These are phyloP conservation scores for Tetramorium simillimum DNA, from an alignment of 1,140 invertebrate genomes.

Conservation along the genomic window DNA sequence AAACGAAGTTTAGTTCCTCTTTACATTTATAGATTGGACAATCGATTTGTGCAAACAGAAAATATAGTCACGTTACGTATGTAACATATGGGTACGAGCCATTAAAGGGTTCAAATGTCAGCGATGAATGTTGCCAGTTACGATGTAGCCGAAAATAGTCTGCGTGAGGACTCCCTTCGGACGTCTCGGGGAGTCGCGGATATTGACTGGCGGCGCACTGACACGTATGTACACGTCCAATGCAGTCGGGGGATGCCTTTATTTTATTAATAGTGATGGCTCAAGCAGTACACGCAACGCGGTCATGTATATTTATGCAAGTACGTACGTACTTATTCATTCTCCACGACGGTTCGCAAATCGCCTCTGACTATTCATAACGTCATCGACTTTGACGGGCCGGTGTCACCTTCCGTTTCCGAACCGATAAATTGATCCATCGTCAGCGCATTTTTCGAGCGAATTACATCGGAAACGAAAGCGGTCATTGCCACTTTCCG, in stretches of 20 bases:
- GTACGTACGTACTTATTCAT: slow-evolving; percentile 77
- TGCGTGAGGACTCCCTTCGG: slow-evolving; percentile 18
- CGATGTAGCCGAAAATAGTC: slow-evolving; percentile 41
- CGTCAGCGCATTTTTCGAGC: neutral
- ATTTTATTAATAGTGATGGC: slow-evolving; percentile 83
- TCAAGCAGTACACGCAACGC: slow-evolving; percentile 72
- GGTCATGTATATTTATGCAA: slow-evolving; percentile 76
- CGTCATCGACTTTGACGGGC: slow-evolving; percentile 42
- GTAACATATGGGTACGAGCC: neutral
- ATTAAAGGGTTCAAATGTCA: slow-evolving; percentile 28
- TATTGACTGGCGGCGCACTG: slow-evolving; percentile 45
- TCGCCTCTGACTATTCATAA: slow-evolving; percentile 75
- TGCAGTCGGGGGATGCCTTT: slow-evolving; percentile 71
- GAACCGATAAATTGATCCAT: slow-evolving; percentile 44
- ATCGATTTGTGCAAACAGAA: neutral
- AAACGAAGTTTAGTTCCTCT: neutral
- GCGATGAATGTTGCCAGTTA: slow-evolving; percentile 32
- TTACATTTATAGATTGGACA: neutral
- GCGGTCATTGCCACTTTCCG: neutral
- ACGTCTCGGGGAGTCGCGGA: slow-evolving; percentile 26
- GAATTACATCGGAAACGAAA: neutral
- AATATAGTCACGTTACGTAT: neutral
- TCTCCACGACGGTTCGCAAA: slow-evolving; percentile 72
- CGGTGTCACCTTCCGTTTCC: slow-evolving; percentile 62
- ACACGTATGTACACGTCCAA: slow-evolving; percentile 35